These are phyloP conservation scores for Aplysia californica DNA, from an alignment of 1,140 invertebrate genomes.

Conservation along the genomic window DNA sequence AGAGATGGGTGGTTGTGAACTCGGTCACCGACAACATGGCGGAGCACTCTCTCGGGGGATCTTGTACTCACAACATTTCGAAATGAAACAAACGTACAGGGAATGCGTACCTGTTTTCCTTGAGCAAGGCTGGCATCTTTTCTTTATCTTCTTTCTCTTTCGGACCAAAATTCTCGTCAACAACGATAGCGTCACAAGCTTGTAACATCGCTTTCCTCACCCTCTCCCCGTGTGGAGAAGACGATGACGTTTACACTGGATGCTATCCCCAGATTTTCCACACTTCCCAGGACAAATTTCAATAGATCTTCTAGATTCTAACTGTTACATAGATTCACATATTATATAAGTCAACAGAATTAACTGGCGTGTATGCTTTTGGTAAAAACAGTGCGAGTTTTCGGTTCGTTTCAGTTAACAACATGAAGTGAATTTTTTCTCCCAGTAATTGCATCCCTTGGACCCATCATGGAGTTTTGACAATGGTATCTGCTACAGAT, in stretches of 20 bases:
- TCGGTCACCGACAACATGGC: not conserved
- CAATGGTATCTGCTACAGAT: too few species aligned
- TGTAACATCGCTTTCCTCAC: slow-evolving; percentile 55
- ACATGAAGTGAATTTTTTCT: too few species aligned
- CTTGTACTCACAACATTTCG: not conserved
- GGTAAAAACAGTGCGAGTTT: too few species aligned
- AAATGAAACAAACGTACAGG: not conserved
- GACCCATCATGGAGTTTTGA: too few species aligned
- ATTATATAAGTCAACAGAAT: too few species aligned
- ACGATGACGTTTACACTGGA: slow-evolving; percentile 31
- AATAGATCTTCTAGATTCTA: too few species aligned
- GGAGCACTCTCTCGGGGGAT: not conserved
- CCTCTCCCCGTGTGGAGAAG: not conserved
- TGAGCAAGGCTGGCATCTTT: slow-evolving; percentile 66
- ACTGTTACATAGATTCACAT: too few species aligned
- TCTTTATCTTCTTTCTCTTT: slow-evolving; percentile 61
- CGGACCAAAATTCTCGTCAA: slow-evolving; percentile 68
- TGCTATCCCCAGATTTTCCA: too few species aligned
- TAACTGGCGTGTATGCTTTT: too few species aligned
- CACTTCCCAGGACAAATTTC: too few species aligned
- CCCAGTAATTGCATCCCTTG: too few species aligned
- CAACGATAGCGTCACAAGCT: slow-evolving; percentile 63
- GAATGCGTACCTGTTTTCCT: slow-evolving; percentile 59
- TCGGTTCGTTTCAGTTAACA: too few species aligned
- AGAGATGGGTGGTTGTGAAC: not conserved